Conservation (phyloP, 1,140 invertebrate genomes). For the Acromyrmex echinatior region DNA sequence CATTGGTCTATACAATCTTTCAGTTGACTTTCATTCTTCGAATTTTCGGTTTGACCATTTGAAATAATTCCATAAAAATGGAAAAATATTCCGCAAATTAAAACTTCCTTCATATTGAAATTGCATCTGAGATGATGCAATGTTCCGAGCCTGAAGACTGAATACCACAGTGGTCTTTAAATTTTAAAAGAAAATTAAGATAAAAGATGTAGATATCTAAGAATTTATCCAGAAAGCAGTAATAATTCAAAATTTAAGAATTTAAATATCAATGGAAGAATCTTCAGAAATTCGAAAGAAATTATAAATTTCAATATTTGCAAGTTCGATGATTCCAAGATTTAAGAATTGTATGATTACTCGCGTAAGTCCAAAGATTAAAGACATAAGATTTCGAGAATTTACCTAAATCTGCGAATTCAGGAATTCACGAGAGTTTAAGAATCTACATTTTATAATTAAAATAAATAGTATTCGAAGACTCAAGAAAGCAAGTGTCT, state of each 20-base stretch:
- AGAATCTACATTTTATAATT: not conserved
- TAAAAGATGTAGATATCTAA: not conserved
- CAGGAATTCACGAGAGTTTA: not conserved
- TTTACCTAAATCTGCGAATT: not conserved
- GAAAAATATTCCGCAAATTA: not conserved
- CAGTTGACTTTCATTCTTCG: not conserved
- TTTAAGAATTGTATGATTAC: not conserved
- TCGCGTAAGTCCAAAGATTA: not conserved
- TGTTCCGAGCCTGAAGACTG: not conserved
- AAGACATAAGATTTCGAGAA: not conserved
- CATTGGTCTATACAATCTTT: not conserved
- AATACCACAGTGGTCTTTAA: not conserved
- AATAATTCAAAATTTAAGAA: not conserved
- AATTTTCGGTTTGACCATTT: slow-evolving; percentile 3
- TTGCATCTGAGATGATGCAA: not conserved
- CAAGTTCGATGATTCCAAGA: not conserved
- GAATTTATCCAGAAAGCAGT: not conserved
- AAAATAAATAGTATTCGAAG: not conserved
- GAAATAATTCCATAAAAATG: not conserved
- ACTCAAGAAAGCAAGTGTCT: not conserved
- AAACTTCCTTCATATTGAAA: not conserved
- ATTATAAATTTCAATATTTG: not conserved
- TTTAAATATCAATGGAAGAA: not conserved
- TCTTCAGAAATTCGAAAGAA: not conserved
- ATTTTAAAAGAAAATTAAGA: not conserved